A percentile compares a stretch with the other conserved stretches of the same genome.
Conservation (phyloP, 1,140 invertebrate genomes). For the Orchestia grillus region DNA sequence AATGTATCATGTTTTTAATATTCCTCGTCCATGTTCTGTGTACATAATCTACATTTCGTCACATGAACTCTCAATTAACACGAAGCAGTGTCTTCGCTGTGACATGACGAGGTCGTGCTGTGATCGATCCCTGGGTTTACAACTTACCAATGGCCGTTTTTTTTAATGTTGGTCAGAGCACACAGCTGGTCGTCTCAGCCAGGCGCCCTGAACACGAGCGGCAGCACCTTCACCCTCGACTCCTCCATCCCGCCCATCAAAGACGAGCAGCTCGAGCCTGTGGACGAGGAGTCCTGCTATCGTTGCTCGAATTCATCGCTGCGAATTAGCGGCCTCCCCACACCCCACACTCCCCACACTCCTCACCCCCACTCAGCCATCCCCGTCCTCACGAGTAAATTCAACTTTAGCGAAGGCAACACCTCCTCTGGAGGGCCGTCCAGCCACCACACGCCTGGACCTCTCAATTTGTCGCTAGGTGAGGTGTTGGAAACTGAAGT, state of each 20-base stretch:
- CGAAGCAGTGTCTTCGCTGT: too few species aligned
- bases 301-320: slow-evolving; percentile 63
- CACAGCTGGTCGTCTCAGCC: slow-evolving; percentile 67
- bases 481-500: not conserved
- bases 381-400: slow-evolving; percentile 67
- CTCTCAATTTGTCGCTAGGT: slow-evolving; percentile 43
- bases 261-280: slow-evolving; percentile 58
- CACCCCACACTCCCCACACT: slow-evolving; percentile 67
- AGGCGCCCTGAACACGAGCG: slow-evolving; percentile 59
- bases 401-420: slow-evolving; percentile 65
- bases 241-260: slow-evolving; percentile 61
- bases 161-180: slow-evolving; percentile 63
- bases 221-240: slow-evolving; percentile 61
- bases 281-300: slow-evolving; percentile 57
- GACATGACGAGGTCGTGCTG: too few species aligned
- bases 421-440: not conserved
- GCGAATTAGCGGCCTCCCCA: slow-evolving; percentile 65
- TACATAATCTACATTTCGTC: too few species aligned
- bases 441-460: not conserved
- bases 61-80: too few species aligned
- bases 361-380: slow-evolving; percentile 67
- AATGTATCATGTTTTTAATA: too few species aligned
- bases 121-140: too few species aligned
- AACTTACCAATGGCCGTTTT: too few species aligned
- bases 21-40: too few species aligned